These are phyloP conservation scores for Rhinoderma darwinii DNA, from an alignment of 2,113 vertebrate genomes.

Conservation along the genomic window DNA sequence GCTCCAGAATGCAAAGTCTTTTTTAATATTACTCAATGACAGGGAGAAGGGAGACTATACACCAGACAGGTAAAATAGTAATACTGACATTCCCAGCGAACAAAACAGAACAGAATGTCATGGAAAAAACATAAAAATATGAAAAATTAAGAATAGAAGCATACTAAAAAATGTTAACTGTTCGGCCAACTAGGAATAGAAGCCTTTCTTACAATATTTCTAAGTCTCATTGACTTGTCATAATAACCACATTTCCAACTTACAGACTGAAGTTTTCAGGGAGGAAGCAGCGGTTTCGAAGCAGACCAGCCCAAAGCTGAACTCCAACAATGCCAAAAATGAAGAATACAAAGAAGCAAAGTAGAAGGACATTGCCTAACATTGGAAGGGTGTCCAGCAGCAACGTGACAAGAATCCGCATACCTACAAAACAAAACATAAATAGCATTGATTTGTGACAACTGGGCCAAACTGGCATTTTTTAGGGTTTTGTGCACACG, in stretches of 20 bases:
- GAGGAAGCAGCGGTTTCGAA: constrained; percentile 89
- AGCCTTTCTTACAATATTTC: background rate
- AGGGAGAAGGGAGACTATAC: background rate
- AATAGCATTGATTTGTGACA: background rate
- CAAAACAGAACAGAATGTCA: constrained; percentile 8
- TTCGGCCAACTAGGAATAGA: background rate
- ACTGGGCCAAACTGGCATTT: background rate
- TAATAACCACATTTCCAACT: constrained; percentile 66
- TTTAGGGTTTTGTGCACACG: no score
- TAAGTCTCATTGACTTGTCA: background rate
- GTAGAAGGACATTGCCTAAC: constrained; percentile 86
- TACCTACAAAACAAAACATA: constrained; percentile 71
- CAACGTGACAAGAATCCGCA: constrained; percentile 88
- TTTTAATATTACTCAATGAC: background rate
- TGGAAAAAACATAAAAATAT: background rate
- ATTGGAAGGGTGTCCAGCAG: constrained; percentile 89
- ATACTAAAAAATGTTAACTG: background rate
- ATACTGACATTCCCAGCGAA: no score
- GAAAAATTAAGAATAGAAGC: background rate
- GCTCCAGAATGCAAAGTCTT: background rate
- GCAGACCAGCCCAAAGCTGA: constrained; percentile 85
- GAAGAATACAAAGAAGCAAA: constrained; percentile 92
- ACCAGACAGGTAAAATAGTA: background rate
- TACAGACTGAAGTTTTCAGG: constrained; percentile 93
- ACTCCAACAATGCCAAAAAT: constrained; percentile 89